These are phyloP conservation scores for Galagoides demidoff DNA, from an alignment of 2,797 vertebrate species.

Conservation along the genomic window DNA sequence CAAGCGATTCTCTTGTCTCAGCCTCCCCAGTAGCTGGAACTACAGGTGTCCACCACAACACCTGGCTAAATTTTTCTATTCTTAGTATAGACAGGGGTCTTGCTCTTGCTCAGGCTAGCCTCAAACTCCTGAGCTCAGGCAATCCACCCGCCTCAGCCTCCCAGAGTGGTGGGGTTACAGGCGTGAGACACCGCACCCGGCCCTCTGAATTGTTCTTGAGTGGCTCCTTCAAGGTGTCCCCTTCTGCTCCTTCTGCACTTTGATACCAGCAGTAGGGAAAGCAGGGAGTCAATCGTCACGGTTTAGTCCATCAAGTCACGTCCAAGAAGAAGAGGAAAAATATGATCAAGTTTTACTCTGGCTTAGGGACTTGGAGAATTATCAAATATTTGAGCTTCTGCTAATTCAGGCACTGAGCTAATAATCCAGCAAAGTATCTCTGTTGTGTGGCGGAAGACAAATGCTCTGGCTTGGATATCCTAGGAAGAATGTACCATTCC, in stretches of 20 bases:
- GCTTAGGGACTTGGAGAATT: not conserved
- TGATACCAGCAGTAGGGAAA: not conserved
- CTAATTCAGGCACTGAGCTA: not conserved
- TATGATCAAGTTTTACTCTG: not conserved
- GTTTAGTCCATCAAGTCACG: not conserved
- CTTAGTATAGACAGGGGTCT: too few relatives aligned
- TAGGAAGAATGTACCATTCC: not conserved
- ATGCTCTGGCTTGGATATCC: not conserved
- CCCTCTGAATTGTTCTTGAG: not conserved
- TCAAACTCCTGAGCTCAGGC: too few relatives aligned
- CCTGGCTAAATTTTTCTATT: too few relatives aligned
- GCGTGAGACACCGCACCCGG: too few relatives aligned
- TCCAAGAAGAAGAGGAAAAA: not conserved
- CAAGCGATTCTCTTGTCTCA: too few relatives aligned
- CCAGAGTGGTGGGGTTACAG: too few relatives aligned
- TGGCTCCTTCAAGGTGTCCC: too few relatives aligned
- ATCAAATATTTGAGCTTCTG: not conserved
- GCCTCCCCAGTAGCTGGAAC: too few relatives aligned
- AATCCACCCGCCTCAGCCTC: too few relatives aligned
- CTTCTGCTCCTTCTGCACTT: accelerated
- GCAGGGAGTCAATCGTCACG: not conserved
- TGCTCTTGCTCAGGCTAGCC: too few relatives aligned
- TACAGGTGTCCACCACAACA: too few relatives aligned
- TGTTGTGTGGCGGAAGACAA: not conserved
- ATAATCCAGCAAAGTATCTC: not conserved